Conservation (phyloP, 2,888 invertebrate genomes). For the Nasonovia ribisnigri region DNA sequence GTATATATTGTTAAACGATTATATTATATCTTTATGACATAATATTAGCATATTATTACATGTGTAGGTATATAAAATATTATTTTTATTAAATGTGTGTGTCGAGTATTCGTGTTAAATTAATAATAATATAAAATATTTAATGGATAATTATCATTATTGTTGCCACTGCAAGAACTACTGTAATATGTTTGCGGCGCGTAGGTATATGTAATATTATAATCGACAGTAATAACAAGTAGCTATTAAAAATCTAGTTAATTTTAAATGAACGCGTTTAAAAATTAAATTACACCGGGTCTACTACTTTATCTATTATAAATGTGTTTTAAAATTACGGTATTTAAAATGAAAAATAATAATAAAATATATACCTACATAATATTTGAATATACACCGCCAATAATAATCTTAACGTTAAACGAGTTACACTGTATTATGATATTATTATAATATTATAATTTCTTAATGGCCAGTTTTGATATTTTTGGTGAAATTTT, state of each 20-base stretch:
- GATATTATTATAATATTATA: conserved; percentile 8
- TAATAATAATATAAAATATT: neutral
- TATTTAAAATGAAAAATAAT: conserved; percentile 15
- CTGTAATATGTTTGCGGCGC: neutral
- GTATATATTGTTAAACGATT: neutral
- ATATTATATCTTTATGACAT: neutral
- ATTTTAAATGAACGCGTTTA: conserved; percentile 9
- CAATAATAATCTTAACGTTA: neutral
- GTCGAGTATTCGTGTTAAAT: neutral
- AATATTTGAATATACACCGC: neutral
- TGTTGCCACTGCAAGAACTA: neutral
- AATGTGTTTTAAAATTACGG: conserved; percentile 11
- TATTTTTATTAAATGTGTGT: neutral
- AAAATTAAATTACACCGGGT: conserved; percentile 9
- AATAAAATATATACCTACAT: neutral
- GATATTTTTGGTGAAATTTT: neutral
- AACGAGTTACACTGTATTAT: neutral
- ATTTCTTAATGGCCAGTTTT: neutral
- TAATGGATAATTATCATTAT: neutral
- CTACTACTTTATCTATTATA: neutral
- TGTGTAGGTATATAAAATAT: neutral
- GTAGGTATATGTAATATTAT: neutral
- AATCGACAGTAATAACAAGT: neutral
- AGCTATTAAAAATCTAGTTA: conserved; percentile 36
- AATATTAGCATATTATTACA: neutral